phyloP scores from a whole-genome alignment of 53 echinoderm and acorn worm species.

The Crossaster papposus region DNA sequence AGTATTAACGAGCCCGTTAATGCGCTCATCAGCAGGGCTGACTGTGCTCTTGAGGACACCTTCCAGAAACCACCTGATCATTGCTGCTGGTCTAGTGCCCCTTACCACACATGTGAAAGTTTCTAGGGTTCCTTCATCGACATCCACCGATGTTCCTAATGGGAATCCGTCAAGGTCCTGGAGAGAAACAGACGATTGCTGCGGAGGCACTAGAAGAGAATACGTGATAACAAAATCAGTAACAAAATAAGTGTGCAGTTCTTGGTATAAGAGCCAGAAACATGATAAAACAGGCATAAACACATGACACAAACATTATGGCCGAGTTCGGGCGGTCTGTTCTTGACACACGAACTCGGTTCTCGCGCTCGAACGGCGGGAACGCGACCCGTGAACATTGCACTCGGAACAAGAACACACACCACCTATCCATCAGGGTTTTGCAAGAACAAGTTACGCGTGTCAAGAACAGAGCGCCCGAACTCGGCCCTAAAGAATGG shows the following conservation, averaged over 20 bases:
- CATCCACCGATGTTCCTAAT: background rate
- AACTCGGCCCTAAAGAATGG: no score
- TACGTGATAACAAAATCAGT: background rate
- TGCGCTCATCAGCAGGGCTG: background rate
- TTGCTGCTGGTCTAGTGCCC: slow-evolving; percentile 41
- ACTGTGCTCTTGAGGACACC: background rate
- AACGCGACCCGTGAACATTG: no score
- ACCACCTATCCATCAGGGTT: no score
- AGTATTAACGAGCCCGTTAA: background rate
- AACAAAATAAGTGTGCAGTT: background rate
- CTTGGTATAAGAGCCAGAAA: background rate
- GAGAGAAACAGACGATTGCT: slow-evolving; percentile 4
- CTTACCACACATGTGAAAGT: slow-evolving; percentile 39
- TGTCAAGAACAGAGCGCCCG: no score
- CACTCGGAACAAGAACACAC: no score
- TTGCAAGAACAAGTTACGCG: no score
- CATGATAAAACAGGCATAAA: no score
- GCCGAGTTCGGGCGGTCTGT: no score
- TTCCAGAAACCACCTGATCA: slow-evolving; percentile 42
- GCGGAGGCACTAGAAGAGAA: background rate
- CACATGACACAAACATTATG: no score
- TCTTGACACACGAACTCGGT: no score
- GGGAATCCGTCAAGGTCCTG: background rate
- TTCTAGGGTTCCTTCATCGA: background rate
- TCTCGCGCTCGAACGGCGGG: no score